phyloP scores from a whole-genome alignment of 2,888 invertebrate genomes.

The Trimorus sp. region DNA sequence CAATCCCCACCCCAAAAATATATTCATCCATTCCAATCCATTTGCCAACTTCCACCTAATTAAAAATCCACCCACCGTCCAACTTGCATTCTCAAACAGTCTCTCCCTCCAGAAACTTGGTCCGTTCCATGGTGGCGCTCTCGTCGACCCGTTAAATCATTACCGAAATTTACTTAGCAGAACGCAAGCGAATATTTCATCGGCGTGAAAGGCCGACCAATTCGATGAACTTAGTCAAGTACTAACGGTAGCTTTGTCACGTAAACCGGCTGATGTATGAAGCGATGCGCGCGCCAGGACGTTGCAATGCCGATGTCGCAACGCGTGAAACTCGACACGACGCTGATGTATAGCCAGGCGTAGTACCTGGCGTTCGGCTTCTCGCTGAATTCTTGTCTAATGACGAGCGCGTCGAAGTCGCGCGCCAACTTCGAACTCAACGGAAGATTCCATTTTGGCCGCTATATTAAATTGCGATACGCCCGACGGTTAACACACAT shows the following conservation, averaged over 20 bases:
- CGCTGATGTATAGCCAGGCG: conserved; percentile 73
- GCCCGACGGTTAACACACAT: conserved; percentile 49
- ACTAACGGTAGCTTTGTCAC: conserved; percentile 67
- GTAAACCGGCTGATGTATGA: conserved; percentile 71
- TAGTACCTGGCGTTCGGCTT: conserved; percentile 67
- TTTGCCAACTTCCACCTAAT: too few relatives aligned
- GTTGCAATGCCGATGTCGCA: conserved; percentile 70
- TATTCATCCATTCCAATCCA: too few relatives aligned
- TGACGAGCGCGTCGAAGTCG: conserved; percentile 61
- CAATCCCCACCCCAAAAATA: too few relatives aligned
- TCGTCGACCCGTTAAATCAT: conserved; percentile 12
- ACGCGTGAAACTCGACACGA: conserved; percentile 72
- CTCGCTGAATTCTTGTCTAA: conserved; percentile 61
- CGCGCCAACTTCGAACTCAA: conserved; percentile 56
- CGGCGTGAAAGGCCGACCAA: conserved; percentile 39
- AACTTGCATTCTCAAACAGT: too few relatives aligned
- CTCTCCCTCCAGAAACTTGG: too few relatives aligned
- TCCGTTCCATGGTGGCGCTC: too few relatives aligned
- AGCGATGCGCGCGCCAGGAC: conserved; percentile 70
- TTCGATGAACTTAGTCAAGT: conserved; percentile 58
- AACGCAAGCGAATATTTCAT: conserved; percentile 44
- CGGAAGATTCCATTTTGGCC: conserved; percentile 56
- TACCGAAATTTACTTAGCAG: conserved; percentile 38
- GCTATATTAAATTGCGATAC: conserved; percentile 52
- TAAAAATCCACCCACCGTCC: too few relatives aligned